Base-by-base conservation (phyloP, 2,797 vertebrate genomes). In the Crax fasciolata region DNA sequence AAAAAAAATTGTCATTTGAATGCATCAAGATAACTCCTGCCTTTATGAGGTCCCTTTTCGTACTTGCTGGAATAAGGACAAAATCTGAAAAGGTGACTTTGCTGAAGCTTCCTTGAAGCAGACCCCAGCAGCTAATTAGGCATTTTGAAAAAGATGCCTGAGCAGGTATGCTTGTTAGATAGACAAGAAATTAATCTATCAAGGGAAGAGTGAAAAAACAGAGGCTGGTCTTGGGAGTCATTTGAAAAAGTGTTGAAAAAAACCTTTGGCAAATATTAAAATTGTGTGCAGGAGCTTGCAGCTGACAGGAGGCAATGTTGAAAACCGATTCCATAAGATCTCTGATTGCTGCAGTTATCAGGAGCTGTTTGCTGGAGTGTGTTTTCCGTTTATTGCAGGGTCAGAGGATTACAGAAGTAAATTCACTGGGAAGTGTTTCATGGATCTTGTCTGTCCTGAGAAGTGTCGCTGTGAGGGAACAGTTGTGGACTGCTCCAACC, bases 401-500 rank as follows among this genome's bases (percentile, higher is more conserved):
- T 98, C 99, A 27, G 99, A 99, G 93, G 99, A 99, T 93, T 99
- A 99, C 92, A 99, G 99, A 51, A 99, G 98, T 93, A 98, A 99
- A 67, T 98, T 99, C 90, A 99, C 98, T 2, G 98, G 99, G 2
- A 99, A 99, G 43, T 99, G 99, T 91, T 99, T 99, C 98, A 98
- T 99, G 98, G 99, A 99, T 92, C 98, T 99, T 12, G 98, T 99
- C 32, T 99, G 99, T 97, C 99, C 99, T 0, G 99, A 99, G 97
- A 99, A 98, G 93, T 99, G 99, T 89, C 99, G 99, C 94, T 99
- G 99, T 2, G 99, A 99, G 95, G 99, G 99, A 70, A 99, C 99
- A 0, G 87, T 99, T n/a, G 99, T 99, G 23, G 99, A 99, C 98
- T 99, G 99, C 97, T 99, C 99, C 84, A 99, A 99, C 96, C 99